phyloP scores from a whole-genome alignment of 2,888 invertebrate genomes.

The Tetropium fuscum region DNA sequence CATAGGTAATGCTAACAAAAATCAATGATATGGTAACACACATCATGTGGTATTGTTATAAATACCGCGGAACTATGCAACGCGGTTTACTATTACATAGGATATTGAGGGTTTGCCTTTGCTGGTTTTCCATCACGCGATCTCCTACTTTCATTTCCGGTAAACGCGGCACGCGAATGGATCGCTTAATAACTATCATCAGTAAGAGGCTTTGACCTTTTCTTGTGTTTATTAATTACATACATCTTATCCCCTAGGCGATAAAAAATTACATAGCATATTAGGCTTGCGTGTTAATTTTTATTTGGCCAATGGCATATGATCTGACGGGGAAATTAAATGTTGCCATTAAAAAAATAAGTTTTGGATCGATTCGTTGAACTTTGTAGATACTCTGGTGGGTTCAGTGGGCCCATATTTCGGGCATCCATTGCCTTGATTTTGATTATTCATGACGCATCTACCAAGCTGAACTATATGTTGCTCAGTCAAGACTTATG shows the following conservation, averaged over 20 bases:
- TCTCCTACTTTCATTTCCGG: constrained; percentile 22
- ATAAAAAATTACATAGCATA: neutral
- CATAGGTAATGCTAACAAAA: too few species aligned
- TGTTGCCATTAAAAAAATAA: too few species aligned
- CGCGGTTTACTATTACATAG: constrained; percentile 7
- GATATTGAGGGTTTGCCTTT: constrained; percentile 9
- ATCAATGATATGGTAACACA: neutral
- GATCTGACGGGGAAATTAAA: neutral
- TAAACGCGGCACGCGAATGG: constrained; percentile 20
- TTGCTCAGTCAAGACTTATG: too few species aligned
- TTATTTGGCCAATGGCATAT: neutral
- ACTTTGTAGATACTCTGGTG: too few species aligned
- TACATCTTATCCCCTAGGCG: neutral
- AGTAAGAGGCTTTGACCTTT: constrained; percentile 16
- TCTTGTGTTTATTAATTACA: constrained; percentile 20
- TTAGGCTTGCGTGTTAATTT: constrained; percentile 14
- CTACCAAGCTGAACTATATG: too few species aligned
- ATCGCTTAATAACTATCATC: constrained; percentile 18
- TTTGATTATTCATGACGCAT: too few species aligned
- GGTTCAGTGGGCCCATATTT: too few species aligned
- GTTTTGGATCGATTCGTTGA: too few species aligned
- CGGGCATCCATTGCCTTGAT: too few species aligned
- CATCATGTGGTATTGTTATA: neutral
- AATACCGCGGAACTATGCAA: constrained; percentile 8
- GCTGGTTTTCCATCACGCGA: constrained; percentile 22